Evolutionary conservation across 1,140 invertebrate species (phyloP).

Genomic region (Cotesia vestalis): DNA sequence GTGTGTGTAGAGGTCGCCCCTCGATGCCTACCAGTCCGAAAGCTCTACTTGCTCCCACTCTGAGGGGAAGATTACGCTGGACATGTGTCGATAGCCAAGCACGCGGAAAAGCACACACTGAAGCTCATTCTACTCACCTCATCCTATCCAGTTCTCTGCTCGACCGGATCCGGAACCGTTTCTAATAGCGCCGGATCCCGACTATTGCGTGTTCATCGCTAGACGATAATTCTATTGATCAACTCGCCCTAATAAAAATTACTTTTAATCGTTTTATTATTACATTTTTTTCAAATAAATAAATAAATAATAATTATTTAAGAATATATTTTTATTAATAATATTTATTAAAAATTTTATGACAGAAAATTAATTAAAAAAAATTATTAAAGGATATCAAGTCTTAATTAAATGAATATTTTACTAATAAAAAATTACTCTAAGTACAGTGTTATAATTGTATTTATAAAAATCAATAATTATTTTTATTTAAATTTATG

Average conservation of each 20-base stretch:
- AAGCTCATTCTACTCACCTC: conserved; percentile 41
- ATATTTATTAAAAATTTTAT: too few relatives aligned
- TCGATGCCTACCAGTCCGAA: conserved; percentile 12
- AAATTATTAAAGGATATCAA: too few relatives aligned
- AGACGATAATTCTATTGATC: neutral
- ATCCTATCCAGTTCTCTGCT: neutral
- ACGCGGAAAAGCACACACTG: conserved; percentile 60
- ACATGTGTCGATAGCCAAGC: conserved; percentile 62
- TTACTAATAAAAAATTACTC: too few relatives aligned
- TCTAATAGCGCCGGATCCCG: conserved; percentile 38
- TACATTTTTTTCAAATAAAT: neutral
- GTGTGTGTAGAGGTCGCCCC: neutral
- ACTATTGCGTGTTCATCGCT: conserved; percentile 1
- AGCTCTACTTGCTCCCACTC: neutral
- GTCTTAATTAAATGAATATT: too few relatives aligned
- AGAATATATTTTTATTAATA: too few relatives aligned
- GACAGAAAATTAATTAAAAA: too few relatives aligned
- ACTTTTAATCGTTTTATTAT: neutral
- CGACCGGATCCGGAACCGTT: conserved; percentile 34
- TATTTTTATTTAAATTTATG: too few relatives aligned
- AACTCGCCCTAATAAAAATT: neutral
- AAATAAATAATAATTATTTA: too few relatives aligned
- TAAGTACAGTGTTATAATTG: too few relatives aligned
- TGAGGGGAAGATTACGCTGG: conserved; percentile 48
- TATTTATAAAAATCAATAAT: too few relatives aligned